phyloP scores from a whole-genome alignment of 2,888 invertebrate species.

The Eutolmus rufibarbis region DNA sequence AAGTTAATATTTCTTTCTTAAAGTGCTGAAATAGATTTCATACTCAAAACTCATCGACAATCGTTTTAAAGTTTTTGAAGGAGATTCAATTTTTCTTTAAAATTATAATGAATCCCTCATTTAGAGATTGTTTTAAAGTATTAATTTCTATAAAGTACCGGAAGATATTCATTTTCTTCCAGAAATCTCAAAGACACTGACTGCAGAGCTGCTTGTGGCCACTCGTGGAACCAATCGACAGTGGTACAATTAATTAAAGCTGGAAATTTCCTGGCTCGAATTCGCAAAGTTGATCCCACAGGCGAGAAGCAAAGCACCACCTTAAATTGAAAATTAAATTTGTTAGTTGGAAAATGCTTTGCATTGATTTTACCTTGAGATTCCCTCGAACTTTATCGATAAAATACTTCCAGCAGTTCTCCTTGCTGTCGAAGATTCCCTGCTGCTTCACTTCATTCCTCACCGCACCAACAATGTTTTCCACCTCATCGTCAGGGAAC shows the following conservation, averaged over 20 bases:
- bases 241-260: constrained; percentile 91
- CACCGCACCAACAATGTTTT: constrained; percentile 81
- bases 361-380: constrained; percentile 65
- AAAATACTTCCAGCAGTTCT: constrained; percentile 95
- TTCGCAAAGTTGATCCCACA: constrained; percentile 86
- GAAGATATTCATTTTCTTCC: constrained; percentile 70
- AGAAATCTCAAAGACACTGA: constrained; percentile 88
- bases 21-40: too few species aligned
- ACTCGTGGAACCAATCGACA: constrained; percentile 97
- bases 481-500: constrained; percentile 88
- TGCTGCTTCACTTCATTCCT: constrained; percentile 80
- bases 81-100: not conserved
- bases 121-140: not conserved
- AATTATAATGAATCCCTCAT: not conserved
- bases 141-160: constrained; percentile 37
- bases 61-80: too few species aligned
- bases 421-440: constrained; percentile 84
- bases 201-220: constrained; percentile 90
- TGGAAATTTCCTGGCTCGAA: constrained; percentile 91
- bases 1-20: too few species aligned
- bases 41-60: too few species aligned
- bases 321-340: constrained; percentile 51
- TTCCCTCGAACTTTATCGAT: constrained; percentile 85
- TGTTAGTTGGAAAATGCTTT: not conserved
- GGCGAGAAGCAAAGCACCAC: constrained; percentile 93